phyloP scores from a whole-genome alignment of 2,797 vertebrate genomes.

The Sebastes cheni region DNA sequence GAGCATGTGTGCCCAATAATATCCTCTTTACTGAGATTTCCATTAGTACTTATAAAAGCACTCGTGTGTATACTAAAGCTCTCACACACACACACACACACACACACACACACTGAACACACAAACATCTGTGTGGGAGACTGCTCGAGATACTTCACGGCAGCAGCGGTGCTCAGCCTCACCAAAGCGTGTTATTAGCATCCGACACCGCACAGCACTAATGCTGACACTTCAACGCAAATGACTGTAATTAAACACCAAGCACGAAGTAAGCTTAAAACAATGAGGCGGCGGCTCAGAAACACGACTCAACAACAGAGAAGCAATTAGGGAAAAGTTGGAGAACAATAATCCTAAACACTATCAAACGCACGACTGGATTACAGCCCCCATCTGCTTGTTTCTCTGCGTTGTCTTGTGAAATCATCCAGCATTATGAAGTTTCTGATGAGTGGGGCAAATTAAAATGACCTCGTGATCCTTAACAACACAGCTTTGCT shows the following conservation, averaged over 20 bases:
- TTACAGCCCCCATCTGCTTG: conserved; percentile 19
- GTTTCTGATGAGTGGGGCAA: neutral
- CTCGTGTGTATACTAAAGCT: conserved; percentile 25
- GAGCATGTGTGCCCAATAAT: conserved; percentile 20
- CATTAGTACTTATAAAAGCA: conserved; percentile 54
- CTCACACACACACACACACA: conserved; percentile 9
- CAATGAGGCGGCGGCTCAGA: conserved; percentile 62
- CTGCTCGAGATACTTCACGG: conserved; percentile 65
- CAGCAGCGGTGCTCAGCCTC: conserved; percentile 57
- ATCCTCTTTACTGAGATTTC: conserved; percentile 42
- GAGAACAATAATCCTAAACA: conserved; percentile 47
- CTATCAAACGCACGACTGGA: conserved; percentile 20
- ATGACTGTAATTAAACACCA: conserved; percentile 84
- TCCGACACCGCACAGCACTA: conserved; percentile 61
- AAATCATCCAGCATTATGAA: neutral
- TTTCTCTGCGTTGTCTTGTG: neutral
- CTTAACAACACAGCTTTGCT: neutral
- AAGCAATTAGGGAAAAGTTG: conserved; percentile 64
- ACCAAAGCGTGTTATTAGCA: conserved; percentile 82
- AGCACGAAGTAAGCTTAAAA: conserved; percentile 74
- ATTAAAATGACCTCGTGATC: neutral
- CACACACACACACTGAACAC: conserved; percentile 15
- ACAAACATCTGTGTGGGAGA: conserved; percentile 73
- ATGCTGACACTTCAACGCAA: conserved; percentile 75
- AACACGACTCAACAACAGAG: conserved; percentile 56